Conservation (phyloP, 2,888 invertebrate genomes). For the Parapristionchus giblindavisi region DNA sequence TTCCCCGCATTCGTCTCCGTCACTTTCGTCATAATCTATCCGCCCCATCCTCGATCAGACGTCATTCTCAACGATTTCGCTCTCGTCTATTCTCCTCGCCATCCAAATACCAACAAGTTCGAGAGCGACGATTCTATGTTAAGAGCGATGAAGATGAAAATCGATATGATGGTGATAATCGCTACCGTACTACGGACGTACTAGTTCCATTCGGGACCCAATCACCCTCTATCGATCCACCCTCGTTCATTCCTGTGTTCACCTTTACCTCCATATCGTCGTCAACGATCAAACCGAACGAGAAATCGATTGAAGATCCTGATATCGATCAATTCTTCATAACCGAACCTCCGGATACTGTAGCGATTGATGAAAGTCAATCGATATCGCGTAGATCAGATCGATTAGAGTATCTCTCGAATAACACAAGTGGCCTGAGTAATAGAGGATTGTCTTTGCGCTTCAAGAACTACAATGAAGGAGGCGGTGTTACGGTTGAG, state of each 20-base stretch:
- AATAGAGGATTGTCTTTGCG: neutral
- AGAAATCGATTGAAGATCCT: too few species aligned
- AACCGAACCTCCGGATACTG: neutral
- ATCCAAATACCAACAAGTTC: constrained; percentile 5
- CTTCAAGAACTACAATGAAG: neutral
- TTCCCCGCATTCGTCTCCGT: constrained; percentile 4
- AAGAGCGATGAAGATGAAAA: constrained; percentile 18
- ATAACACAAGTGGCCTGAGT: constrained; percentile 2
- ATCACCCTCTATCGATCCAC: too few species aligned
- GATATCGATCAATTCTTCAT: constrained; percentile 20
- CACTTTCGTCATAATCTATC: neutral
- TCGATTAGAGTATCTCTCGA: too few species aligned
- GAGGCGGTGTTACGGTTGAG: too few species aligned
- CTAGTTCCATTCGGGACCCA: constrained; percentile 22
- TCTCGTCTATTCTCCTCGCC: neutral
- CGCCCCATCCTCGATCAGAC: neutral
- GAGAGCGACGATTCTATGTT: constrained; percentile 12
- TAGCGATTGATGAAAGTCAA: neutral
- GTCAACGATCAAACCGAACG: too few species aligned
- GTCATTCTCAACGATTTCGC: constrained; percentile 9
- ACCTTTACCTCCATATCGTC: neutral
- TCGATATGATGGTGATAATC: neutral
- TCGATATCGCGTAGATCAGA: neutral
- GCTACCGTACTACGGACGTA: constrained; percentile 25
- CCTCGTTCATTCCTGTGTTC: too few species aligned